phyloP scores from a whole-genome alignment of 2,888 invertebrate species.

The Meteorus cinctellus region DNA sequence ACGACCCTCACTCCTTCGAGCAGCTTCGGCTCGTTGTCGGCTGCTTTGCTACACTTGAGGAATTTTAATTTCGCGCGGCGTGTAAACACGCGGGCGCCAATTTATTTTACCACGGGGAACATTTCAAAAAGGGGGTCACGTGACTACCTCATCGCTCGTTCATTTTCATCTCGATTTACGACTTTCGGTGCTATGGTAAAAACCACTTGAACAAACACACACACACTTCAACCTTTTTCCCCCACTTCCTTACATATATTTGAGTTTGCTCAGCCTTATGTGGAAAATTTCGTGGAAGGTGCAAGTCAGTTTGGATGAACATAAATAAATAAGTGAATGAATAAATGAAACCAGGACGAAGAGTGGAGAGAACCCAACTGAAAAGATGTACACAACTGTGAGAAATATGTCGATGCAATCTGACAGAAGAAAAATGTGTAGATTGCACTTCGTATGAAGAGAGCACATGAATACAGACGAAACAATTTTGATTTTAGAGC shows the following conservation, averaged over 20 bases:
- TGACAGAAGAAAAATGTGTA: not conserved
- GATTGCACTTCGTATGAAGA: not conserved
- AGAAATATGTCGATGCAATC: not conserved
- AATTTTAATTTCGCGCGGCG: constrained; percentile 65
- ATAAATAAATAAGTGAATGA: not conserved
- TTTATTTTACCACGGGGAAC: constrained; percentile 62
- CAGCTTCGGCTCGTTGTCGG: constrained; percentile 48
- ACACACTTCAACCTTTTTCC: not conserved
- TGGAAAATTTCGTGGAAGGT: constrained; percentile 16
- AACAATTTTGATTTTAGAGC: not conserved
- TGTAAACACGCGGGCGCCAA: constrained; percentile 66
- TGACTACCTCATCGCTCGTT: constrained; percentile 42
- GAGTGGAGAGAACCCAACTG: not conserved
- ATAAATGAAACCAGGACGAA: not conserved
- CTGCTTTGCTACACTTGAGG: constrained; percentile 60
- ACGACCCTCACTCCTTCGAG: constrained; percentile 56
- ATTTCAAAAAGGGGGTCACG: constrained; percentile 52
- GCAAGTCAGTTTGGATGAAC: not conserved
- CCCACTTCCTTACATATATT: not conserved
- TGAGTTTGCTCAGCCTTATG: not conserved
- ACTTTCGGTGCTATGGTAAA: constrained; percentile 41
- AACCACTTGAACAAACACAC: constrained; percentile 23
- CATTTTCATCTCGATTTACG: constrained; percentile 51
- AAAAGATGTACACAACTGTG: not conserved
- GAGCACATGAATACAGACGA: not conserved